Evolutionary conservation across 2,888 invertebrate genomes (phyloP), one percentile per base, ranked within the genome.

Genomic region (Patella depressa): DNA sequence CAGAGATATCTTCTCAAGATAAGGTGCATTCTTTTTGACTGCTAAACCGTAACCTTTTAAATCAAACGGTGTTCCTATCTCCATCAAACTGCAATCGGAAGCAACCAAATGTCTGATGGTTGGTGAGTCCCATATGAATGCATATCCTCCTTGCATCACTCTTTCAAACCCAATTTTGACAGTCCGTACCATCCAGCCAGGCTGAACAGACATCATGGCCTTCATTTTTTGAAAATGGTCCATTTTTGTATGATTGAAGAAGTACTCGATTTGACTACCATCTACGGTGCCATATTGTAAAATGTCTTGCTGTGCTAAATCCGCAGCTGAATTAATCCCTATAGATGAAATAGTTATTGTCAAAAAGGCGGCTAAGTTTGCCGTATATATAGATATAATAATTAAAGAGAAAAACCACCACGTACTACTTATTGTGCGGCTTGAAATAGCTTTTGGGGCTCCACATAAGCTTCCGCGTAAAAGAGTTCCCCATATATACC

Each of bases 41-140:
- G 88, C 88, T 69, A 88, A 85, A 17, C 87, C 89, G 80, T 89
- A 89, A 2, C 89, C 89, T 82, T 88, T 89, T 34, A 87, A 79
- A 78, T 89, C 89, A 84, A 89, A 89, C 12, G 89, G 88, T 45
- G 84, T 80, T 0, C 89, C 89, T 17, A 89, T 86, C 78, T 88
- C 88, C 87, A 88, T 88, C 24, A 89, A 80, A 72, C 84, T 81
- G 80, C 89, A 89, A 75, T 89, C 84, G 73, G 82, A 83, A 29
- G 87, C 86, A 29, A 87, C 88, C 77, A 82, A 83, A 78, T 88
- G 86, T 15, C 87, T 81, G 24, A 89, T 84, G n/a, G 84, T 85
- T 0, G 89, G 89, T 1, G 89, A 89, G 77, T 90, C 90, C 90
- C 90, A 90, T 29, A 90, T 85, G 79, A 90, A 90, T 74, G 89